phyloP scores from a whole-genome alignment of 2,888 invertebrate genomes.

The Yponomeuta evonymella region DNA sequence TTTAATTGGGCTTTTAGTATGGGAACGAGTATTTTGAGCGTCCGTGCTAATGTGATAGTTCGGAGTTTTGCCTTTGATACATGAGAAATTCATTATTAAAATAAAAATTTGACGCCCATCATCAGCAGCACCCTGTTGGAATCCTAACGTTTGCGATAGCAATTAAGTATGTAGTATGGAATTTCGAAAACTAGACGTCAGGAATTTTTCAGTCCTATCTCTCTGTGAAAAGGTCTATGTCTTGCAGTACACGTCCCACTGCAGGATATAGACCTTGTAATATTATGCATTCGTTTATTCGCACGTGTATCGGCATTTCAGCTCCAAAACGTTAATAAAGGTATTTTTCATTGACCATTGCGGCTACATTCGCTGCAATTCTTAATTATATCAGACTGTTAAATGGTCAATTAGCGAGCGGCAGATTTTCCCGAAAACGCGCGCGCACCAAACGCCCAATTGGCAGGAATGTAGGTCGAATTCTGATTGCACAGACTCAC shows the following conservation, averaged over 20 bases:
- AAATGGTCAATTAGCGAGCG: slow-evolving; percentile 22
- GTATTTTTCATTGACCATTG: slow-evolving; percentile 1
- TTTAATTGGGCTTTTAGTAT: slow-evolving; percentile 18
- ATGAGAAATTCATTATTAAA: neutral
- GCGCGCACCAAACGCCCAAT: slow-evolving; percentile 7
- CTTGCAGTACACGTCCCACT: no score
- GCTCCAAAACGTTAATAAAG: neutral
- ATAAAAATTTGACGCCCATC: neutral
- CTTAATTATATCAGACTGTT: slow-evolving; percentile 16
- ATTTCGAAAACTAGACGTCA: no score
- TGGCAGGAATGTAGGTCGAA: slow-evolving; percentile 61
- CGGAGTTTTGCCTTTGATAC: neutral
- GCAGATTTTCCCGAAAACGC: slow-evolving; percentile 13
- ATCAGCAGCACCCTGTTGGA: no score
- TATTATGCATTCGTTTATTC: no score
- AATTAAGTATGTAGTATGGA: no score
- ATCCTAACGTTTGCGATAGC: no score
- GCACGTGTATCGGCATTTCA: no score
- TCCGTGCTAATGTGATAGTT: neutral
- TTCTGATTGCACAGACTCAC: slow-evolving; percentile 66
- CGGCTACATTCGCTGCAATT: neutral
- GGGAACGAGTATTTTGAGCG: slow-evolving; percentile 10
- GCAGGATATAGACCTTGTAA: no score
- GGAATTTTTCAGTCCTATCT: no score
- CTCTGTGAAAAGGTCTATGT: no score